Evolutionary conservation across 2,888 invertebrate species (phyloP).

Genomic region (Chrysotoxum bicinctum): DNA sequence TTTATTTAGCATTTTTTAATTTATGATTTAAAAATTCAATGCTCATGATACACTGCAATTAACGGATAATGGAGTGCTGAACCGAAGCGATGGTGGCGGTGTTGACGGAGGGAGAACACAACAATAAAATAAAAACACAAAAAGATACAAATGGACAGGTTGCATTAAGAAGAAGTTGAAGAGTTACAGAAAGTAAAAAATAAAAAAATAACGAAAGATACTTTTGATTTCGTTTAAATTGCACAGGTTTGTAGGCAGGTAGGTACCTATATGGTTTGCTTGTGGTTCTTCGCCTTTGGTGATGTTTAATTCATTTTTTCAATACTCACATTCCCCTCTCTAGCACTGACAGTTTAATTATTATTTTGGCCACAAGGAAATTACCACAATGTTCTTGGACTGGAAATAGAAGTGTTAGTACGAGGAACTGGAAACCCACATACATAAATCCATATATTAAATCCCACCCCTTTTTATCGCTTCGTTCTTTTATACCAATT

Average conservation of each 20-base stretch:
- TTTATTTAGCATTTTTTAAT: constrained; percentile 68
- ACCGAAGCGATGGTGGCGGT: background rate
- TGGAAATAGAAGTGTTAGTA: constrained; percentile 29
- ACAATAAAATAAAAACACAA: constrained; percentile 1
- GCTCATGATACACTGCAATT: constrained; percentile 67
- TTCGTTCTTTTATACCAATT: background rate
- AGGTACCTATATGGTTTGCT: constrained; percentile 8
- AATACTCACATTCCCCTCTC: background rate
- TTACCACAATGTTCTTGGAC: constrained; percentile 27
- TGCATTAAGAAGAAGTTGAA: constrained; percentile 2
- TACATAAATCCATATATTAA: too few species aligned
- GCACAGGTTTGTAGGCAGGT: constrained; percentile 49
- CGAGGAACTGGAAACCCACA: constrained; percentile 37
- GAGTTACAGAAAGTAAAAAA: background rate
- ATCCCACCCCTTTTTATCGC: constrained; percentile 45
- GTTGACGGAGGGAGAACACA: background rate
- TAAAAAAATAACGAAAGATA: constrained; percentile 23
- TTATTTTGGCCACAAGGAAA: constrained; percentile 54
- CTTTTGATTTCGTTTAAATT: constrained; percentile 67
- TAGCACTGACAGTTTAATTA: constrained; percentile 58
- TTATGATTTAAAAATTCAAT: constrained; percentile 62
- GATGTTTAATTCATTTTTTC: constrained; percentile 2
- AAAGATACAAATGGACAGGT: constrained; percentile 1
- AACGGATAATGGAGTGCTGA: constrained; percentile 56
- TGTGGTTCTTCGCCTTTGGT: background rate